These are phyloP conservation scores for Spilogale gracilis DNA, from an alignment of 2,113 vertebrate genomes.

Conservation along the genomic window DNA sequence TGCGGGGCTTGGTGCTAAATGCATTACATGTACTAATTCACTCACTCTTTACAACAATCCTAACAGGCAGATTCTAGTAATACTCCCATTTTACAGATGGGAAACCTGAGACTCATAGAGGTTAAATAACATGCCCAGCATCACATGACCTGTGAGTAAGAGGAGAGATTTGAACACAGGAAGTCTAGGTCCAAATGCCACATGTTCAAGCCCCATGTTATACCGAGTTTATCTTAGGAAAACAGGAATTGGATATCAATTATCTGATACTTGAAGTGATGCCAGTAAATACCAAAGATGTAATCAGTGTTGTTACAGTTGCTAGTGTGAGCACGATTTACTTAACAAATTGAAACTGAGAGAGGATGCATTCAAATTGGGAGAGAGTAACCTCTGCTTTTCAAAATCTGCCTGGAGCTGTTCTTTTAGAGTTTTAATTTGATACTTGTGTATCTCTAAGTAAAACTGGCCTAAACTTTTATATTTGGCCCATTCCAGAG, in stretches of 20 bases:
- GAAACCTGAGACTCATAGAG: background rate
- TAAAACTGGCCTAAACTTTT: background rate
- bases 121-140: background rate
- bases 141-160: background rate
- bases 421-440: background rate
- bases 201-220: background rate
- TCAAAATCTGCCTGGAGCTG: background rate
- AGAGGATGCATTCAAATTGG: background rate
- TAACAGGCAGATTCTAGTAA: background rate
- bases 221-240: background rate
- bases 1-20: background rate
- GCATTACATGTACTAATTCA: background rate
- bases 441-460: background rate
- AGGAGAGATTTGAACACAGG: background rate
- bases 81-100: background rate
- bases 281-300: background rate
- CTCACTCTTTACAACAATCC: background rate
- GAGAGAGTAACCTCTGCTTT: background rate
- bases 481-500: background rate
- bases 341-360: background rate
- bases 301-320: background rate
- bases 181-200: background rate
- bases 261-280: background rate
- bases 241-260: background rate
- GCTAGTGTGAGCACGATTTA: background rate